Base-by-base conservation (phyloP, 2,888 invertebrate genomes). In the Euproctis similis region DNA sequence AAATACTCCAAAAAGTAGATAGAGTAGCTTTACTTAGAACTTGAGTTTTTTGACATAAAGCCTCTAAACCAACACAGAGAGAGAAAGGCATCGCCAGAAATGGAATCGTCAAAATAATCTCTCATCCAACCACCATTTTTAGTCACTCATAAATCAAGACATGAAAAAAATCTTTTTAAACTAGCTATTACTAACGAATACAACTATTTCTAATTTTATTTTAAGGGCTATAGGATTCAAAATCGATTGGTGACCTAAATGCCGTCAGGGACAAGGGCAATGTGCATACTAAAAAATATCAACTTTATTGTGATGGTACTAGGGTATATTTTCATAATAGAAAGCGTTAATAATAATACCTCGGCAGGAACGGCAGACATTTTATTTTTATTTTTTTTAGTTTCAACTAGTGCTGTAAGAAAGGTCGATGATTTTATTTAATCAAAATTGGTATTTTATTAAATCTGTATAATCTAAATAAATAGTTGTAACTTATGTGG, bases 351-450 rank as follows among this genome's bases (percentile, higher is more conserved):
- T 55, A 57, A 49, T 46, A 54, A 45, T 47, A 45, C 42, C 46
- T 47, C 32, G 33, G 30, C 23, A 33, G 30, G 49, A 36, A 42
- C 50, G 53, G 68, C 69, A 53, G 76, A 73, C 77, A 74, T 76
- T 64, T 28, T 66, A 55, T 52, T 61, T 59, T 69, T n/a, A n/a
- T n/a, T n/a, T n/a, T n/a, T n/a, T 70, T 71, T 70, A 58, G 50
- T 30, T 34, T 49, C 44, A 56, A 44, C 21, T 46, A 59, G 44
- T 42, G 53, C 12, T 44, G 41, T 35, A 35, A 17, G 23, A 24
- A 3, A 18, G 42, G 46, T 60, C 60, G 58, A 65, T 59, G 40
- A 10, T 31, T 19, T 34, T 30, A 29, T 39, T 34, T 42, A 36
- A n/a, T n/a, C n/a, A n/a, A n/a, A n/a, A n/a, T n/a, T n/a, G n/a